Base-by-base conservation (phyloP, 2,888 invertebrate genomes). In the Congeria kusceri region DNA sequence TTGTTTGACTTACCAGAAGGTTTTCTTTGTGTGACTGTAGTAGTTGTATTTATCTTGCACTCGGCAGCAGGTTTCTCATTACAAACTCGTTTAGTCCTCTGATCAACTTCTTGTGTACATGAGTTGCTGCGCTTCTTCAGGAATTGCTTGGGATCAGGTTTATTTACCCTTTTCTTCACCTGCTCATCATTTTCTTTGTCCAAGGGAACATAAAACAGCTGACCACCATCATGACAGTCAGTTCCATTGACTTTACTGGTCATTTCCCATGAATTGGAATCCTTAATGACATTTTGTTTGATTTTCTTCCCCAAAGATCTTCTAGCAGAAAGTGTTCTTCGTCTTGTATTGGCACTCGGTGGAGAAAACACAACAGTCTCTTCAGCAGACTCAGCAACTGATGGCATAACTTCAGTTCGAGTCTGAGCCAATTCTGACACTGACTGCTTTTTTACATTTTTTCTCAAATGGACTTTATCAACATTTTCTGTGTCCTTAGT, bases 41-140 rank as follows among this genome's bases (percentile, higher is more conserved):
- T 5, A 7, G 39, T 11, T 1, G 15, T 39, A 15, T 39, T 39
- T 11, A 11, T 39, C 39, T 39, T 39, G 39, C 13, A 13, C 13
- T 39, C 39, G 9, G 9, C 39, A 15, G 39, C 58, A 0, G 47
- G 18, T 11, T 27, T 65, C 25, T 77, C 72, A 63, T 69, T 77
- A n/a, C 70, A 73, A 18, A 63, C 39, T 47, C 77, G 46, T 27
- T 76, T 73, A 18, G 68, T 53, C 58, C 63, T 39, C 49, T 46
- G 53, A 25, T 76, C 76, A 28, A 57, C 70, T 25, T 65, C 70
- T 27, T 72, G 72, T 28, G 63, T 53, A 4, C 66, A 62, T 32
- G 73, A 44, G 28, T 73, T 83, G 28, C 78, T 74, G 49, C 80
- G 59, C 64, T 81, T 85, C 69, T 77, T 80, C 57, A 78, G 58